These are phyloP conservation scores for Poicephalus meyeri DNA, from an alignment of 2,113 vertebrate species.

Conservation along the genomic window DNA sequence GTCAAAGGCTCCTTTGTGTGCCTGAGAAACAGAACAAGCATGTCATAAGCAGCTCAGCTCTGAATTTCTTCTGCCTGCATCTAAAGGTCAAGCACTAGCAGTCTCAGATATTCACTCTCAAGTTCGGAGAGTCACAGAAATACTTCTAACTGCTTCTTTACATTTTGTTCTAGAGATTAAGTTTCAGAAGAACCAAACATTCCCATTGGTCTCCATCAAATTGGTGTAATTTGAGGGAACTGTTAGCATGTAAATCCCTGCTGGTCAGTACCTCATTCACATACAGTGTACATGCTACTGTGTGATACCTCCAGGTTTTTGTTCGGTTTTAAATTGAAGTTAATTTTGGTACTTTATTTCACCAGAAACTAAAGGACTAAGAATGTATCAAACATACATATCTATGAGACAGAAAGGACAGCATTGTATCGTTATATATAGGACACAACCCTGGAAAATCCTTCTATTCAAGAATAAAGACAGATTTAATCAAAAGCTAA, in stretches of 20 bases:
- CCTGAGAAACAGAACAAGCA: background rate
- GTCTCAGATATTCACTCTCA: rapidly evolving
- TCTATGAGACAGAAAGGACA: background rate
- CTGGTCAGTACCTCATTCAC: background rate
- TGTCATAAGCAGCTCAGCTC: background rate
- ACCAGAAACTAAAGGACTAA: background rate
- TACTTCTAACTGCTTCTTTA: background rate
- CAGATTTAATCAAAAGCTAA: background rate
- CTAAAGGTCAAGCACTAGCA: background rate
- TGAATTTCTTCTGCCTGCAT: background rate
- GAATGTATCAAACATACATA: background rate
- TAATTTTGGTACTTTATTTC: background rate
- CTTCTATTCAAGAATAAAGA: background rate
- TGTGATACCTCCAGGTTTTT: background rate
- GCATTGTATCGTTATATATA: background rate
- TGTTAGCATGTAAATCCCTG: rapidly evolving
- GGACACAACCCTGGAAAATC: background rate
- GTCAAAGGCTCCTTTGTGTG: background rate
- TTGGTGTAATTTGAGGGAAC: background rate
- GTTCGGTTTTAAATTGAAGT: background rate
- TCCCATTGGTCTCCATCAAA: background rate
- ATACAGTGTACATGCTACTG: rapidly evolving
- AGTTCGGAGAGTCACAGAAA: background rate
- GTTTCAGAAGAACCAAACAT: background rate
- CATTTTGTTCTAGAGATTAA: background rate